Evolutionary conservation across 2,888 invertebrate species (phyloP), one percentile per base, ranked within the genome.

Genomic region (Hydrotaea diabolus): DNA sequence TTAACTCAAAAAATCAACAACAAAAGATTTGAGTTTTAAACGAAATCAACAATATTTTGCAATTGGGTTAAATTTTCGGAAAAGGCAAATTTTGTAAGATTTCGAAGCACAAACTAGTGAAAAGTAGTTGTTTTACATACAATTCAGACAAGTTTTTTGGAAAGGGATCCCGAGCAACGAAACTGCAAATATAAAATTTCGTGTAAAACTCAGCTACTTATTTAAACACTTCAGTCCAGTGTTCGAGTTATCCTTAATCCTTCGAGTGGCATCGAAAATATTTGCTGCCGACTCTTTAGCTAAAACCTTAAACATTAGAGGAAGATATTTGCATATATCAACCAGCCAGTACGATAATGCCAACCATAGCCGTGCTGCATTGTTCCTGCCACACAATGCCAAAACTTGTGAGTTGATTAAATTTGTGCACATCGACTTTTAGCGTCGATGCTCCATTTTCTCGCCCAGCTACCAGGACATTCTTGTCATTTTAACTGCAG

Each of bases 361-460:
- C n/a, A 17, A 17, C 17, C n/a, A 17, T 53, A 13, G 53, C 21
- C 3, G 2, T 13, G 26, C 59, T 23, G 23, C 59, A 26, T 23
- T 57, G 57, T 23, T 23, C 57, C 23, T 57, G 49, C 26, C 74
- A 78, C 26, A 26, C 59, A 13, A 26, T 26, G 55, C 74, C 62
- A 82, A 73, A 76, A 75, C 46, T 84, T 72, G 74, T 17, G 64
- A 76, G 78, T 81, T 85, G 84, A 85, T 85, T 85, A 85, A 85
- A 85, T 85, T 85, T 85, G 81, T 85, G 81, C 64, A 23, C 78
- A 59, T 71, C 19, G 59, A 49, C 21, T 73, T 46, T 49, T 59
- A 1, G 9, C 4, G 23, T 21, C 9, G 57, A 57, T 57, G 43
- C 9, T 15, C 15, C 43, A 15, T 7, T 13, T 15, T 43, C 43